Conservation (phyloP, 2,797 vertebrate genomes). For the Sebastiscus albofasciatus region DNA sequence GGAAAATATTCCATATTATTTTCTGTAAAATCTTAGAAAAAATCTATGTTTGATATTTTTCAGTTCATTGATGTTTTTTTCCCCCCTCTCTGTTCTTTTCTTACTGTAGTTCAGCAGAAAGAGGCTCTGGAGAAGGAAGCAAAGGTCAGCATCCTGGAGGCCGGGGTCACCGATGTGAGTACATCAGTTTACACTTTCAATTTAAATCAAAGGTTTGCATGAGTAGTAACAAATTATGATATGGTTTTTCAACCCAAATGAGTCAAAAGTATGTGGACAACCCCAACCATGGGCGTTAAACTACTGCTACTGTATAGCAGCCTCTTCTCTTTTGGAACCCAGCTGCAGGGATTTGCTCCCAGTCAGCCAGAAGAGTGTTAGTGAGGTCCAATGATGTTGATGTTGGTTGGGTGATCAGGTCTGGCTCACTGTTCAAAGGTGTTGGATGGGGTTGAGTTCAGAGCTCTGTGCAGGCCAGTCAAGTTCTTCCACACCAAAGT, state of each 20-base stretch:
- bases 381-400: not conserved
- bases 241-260: not conserved
- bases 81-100: not conserved
- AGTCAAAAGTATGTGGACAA: not conserved
- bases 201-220: not conserved
- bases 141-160: conserved; percentile 87
- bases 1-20: not conserved
- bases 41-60: not conserved
- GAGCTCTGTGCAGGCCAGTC: not conserved
- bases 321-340: not conserved
- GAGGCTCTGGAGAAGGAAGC: conserved; percentile 76
- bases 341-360: not conserved
- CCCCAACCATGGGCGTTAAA: not conserved
- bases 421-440: not conserved
- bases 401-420: not conserved
- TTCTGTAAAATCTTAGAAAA: not conserved
- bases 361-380: not conserved
- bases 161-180: conserved; percentile 88
- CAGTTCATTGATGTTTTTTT: not conserved
- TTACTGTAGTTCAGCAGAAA: conserved; percentile 61
- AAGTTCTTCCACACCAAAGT: not conserved
- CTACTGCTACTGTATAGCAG: not conserved
- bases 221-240: not conserved
- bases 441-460: not conserved
- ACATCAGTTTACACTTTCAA: not conserved